phyloP scores from a whole-genome alignment of 2,113 vertebrate genomes.

The Sinocyclocheilus maitianheensis region DNA sequence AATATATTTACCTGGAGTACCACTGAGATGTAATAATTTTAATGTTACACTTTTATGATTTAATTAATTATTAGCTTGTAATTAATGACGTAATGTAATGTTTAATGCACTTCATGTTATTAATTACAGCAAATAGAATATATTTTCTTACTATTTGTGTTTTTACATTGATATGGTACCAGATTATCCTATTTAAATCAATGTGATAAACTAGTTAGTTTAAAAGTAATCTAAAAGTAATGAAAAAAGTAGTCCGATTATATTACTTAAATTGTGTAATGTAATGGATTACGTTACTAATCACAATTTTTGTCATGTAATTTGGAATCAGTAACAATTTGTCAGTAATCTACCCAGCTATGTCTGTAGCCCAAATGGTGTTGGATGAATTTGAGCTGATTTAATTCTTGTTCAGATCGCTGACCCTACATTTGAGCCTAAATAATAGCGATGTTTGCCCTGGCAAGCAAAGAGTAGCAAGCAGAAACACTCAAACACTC shows the following conservation, averaged over 20 bases:
- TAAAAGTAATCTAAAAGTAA: too few relatives aligned
- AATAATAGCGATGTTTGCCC: not conserved
- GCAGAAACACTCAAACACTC: conserved; percentile 62
- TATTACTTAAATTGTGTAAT: not conserved
- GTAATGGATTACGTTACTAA: not conserved
- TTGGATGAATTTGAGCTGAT: not conserved
- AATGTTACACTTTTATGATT: not conserved
- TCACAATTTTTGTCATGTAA: not conserved
- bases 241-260: too few relatives aligned
- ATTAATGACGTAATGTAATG: too few relatives aligned
- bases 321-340: not conserved
- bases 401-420: not conserved
- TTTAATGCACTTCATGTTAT: too few relatives aligned
- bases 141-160: too few relatives aligned
- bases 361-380: not conserved
- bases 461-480: not conserved
- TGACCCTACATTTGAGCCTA: not conserved
- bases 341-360: not conserved
- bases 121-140: too few relatives aligned
- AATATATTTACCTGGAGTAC: not conserved
- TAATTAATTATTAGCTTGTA: too few relatives aligned
- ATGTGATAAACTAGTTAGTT: not conserved
- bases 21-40: not conserved
- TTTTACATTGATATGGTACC: not conserved
- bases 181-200: not conserved